Evolutionary conservation across 2,888 invertebrate genomes (phyloP).

Genomic region (Hanleya hanleyi): DNA sequence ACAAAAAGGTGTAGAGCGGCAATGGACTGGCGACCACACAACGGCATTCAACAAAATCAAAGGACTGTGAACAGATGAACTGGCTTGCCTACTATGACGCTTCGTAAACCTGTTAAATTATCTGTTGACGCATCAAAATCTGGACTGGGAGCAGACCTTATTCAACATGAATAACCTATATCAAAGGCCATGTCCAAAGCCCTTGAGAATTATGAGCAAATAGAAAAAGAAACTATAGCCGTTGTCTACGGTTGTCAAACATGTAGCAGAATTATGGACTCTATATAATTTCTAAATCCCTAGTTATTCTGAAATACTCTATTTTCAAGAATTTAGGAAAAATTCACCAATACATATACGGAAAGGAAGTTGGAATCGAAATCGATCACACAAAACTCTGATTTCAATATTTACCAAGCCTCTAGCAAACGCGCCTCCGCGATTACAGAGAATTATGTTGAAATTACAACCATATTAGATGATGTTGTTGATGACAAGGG

Average conservation of each 20-base stretch:
- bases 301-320: too few relatives aligned
- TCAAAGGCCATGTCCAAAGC: conserved; percentile 14
- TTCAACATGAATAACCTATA: conserved; percentile 18
- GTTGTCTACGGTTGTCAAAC: too few relatives aligned
- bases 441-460: conserved; percentile 17
- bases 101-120: neutral
- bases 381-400: conserved; percentile 20
- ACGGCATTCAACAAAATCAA: neutral
- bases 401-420: conserved; percentile 11
- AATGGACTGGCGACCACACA: neutral
- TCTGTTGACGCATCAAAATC: conserved; percentile 10
- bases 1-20: neutral
- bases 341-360: conserved; percentile 17
- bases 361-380: conserved; percentile 1
- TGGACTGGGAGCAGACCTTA: conserved; percentile 12
- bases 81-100: neutral
- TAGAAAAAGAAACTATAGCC: conserved; percentile 23
- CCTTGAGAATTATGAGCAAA: conserved; percentile 14
- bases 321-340: too few relatives aligned
- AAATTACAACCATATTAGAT: conserved; percentile 9
- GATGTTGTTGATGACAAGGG: neutral
- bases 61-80: neutral
- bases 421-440: neutral
- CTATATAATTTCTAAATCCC: too few relatives aligned
- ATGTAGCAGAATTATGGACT: too few relatives aligned